A percentile compares a stretch with the other conserved stretches of the same genome.
phyloP scores from a whole-genome alignment of 1,140 invertebrate species.

The Pteromalus puparum region DNA sequence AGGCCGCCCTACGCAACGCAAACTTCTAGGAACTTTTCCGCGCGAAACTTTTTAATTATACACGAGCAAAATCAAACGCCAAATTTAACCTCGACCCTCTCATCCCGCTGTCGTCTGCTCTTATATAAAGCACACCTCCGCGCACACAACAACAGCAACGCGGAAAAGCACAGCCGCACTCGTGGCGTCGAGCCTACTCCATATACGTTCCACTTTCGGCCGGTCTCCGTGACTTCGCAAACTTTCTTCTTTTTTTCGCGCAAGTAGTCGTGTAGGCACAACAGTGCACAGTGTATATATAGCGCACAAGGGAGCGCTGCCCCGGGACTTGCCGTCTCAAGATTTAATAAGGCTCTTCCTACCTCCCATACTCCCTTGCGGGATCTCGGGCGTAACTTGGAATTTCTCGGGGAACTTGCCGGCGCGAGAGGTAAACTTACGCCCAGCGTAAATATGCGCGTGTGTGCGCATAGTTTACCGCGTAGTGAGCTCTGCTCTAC shows the following conservation, averaged over 20 bases:
- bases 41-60: slow-evolving; percentile 49
- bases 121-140: not conserved
- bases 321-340: not conserved
- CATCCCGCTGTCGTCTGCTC: not conserved
- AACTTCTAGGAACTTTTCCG: not conserved
- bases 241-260: not conserved
- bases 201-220: not conserved
- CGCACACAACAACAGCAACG: not conserved
- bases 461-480: not conserved
- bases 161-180: too few species aligned
- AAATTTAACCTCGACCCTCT: slow-evolving; percentile 14
- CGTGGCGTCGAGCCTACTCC: not conserved
- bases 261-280: not conserved
- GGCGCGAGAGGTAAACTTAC: not conserved
- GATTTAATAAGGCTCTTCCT: slow-evolving; percentile 42
- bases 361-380: not conserved
- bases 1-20: not conserved
- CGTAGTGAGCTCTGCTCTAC: not conserved
- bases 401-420: not conserved
- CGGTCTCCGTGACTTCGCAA: not conserved
- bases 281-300: not conserved
- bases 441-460: not conserved
- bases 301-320: not conserved
- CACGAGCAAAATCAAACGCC: slow-evolving; percentile 38
- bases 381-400: slow-evolving; percentile 6